A percentile compares a stretch with the other conserved stretches of the same genome.
These are phyloP conservation scores for Archaeoteleia sp. DNA, from an alignment of 2,888 invertebrate genomes.

Conservation along the genomic window DNA sequence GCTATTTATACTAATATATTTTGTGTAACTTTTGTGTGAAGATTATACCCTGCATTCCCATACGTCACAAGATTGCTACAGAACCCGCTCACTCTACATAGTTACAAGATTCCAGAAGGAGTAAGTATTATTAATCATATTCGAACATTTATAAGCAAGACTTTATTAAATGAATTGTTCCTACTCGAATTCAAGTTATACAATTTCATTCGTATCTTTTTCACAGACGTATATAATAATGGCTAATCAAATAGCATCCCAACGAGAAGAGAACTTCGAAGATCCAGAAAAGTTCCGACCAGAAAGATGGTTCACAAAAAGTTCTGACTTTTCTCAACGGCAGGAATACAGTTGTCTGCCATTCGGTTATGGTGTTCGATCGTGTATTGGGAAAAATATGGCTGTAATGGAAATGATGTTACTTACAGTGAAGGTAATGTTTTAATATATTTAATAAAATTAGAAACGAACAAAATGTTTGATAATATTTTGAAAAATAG, in stretches of 20 bases:
- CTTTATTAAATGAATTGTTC: too few relatives aligned
- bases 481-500: slow-evolving; percentile 8
- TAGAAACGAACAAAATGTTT: slow-evolving; percentile 1
- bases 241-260: slow-evolving; percentile 79
- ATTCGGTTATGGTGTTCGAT: slow-evolving; percentile 80
- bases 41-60: slow-evolving; percentile 81
- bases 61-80: slow-evolving; percentile 79
- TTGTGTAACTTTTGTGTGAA: too few relatives aligned
- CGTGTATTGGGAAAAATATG: slow-evolving; percentile 80
- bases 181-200: too few relatives aligned
- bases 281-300: slow-evolving; percentile 79
- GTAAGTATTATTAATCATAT: slow-evolving; percentile 59
- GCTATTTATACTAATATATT: too few relatives aligned
- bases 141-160: too few relatives aligned
- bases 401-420: slow-evolving; percentile 79
- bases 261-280: slow-evolving; percentile 81
- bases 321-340: slow-evolving; percentile 64
- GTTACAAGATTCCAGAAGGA: slow-evolving; percentile 77
- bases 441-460: neutral
- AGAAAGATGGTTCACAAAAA: slow-evolving; percentile 78
- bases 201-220: too few relatives aligned
- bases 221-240: slow-evolving; percentile 79
- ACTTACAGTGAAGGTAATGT: slow-evolving; percentile 76
- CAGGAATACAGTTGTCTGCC: slow-evolving; percentile 80
- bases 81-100: slow-evolving; percentile 79